Evolutionary conservation across 2,888 invertebrate species (phyloP).

Genomic region (Andrena hattorfiana): DNA sequence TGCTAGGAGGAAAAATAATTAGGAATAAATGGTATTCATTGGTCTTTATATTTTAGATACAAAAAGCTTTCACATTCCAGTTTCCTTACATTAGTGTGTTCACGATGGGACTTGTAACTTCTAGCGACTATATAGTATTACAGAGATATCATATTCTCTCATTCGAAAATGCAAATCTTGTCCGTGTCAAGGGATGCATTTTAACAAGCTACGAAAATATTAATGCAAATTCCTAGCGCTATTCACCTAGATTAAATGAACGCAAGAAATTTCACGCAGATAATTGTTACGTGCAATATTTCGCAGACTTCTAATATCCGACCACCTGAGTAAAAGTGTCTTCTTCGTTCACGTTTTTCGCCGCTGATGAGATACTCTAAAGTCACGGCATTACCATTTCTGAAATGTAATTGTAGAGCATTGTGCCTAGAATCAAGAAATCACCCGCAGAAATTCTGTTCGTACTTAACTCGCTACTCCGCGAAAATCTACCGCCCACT

Average conservation of each 20-base stretch:
- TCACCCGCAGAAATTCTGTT: conserved; percentile 18
- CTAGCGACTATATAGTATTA: not conserved
- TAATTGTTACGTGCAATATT: not conserved
- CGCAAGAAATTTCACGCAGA: not conserved
- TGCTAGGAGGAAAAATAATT: not conserved
- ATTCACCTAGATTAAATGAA: no score
- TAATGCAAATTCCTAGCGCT: no score
- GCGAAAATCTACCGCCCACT: not conserved
- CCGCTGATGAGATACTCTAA: conserved; percentile 1
- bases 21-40: not conserved
- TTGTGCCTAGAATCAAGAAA: conserved; percentile 2
- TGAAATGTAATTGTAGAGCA: conserved; percentile 4
- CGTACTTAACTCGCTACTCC: conserved; percentile 32
- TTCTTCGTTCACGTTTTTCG: not conserved
- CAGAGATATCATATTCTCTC: no score
- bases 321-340: not conserved
- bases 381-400: not conserved
- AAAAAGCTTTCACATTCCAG: no score
- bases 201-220: no score
- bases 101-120: not conserved
- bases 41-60: not conserved
- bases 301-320: not conserved
- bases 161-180: no score
- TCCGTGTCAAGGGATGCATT: no score
- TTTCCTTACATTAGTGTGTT: not conserved